These are phyloP conservation scores for Drosophila algonquin DNA, from an alignment of 2,888 invertebrate species.

Conservation along the genomic window DNA sequence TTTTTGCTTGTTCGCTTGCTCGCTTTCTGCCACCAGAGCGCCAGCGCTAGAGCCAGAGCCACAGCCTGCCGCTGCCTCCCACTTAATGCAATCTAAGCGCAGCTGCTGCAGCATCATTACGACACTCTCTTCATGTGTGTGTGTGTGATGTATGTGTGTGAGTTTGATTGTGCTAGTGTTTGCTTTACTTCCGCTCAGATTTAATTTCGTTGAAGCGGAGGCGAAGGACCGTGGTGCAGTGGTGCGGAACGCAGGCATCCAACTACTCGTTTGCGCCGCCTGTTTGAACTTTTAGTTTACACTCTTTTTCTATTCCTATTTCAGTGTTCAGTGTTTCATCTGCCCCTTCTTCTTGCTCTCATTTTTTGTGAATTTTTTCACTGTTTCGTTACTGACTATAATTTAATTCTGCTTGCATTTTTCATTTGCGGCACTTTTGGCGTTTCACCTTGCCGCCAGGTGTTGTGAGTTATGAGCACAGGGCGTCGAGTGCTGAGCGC, in stretches of 20 bases:
- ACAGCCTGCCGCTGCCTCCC: conserved; percentile 50
- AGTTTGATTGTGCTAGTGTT: conserved; percentile 39
- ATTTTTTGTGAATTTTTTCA: conserved; percentile 35
- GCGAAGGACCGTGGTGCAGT: conserved; percentile 35
- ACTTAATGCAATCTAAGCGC: conserved; percentile 81
- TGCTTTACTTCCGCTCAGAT: conserved; percentile 75
- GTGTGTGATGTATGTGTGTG: conserved; percentile 19
- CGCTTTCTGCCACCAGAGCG: conserved; percentile 21
- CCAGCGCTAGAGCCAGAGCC: background rate
- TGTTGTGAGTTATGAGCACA: conserved; percentile 73
- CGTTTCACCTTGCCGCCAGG: conserved; percentile 51
- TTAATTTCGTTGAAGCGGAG: conserved; percentile 77
- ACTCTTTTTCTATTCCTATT: conserved; percentile 28
- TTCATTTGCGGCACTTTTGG: conserved; percentile 79
- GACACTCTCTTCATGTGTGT: conserved; percentile 25
- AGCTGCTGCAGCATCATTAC: conserved; percentile 81
- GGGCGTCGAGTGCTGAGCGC: conserved; percentile 30
- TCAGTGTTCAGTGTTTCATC: conserved; percentile 11
- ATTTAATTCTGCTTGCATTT: conserved; percentile 79
- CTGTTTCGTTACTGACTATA: conserved; percentile 77
- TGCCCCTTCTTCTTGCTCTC: conserved; percentile 24
- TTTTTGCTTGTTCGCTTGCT: conserved; percentile 51
- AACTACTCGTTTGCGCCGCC: conserved; percentile 71
- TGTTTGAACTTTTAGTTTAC: conserved; percentile 70
- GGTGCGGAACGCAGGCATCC: conserved; percentile 48